Evolutionary conservation across 2,797 vertebrate genomes (phyloP), one percentile per base, ranked within the genome.

Genomic region (Chaetophractus vellerosus): DNA sequence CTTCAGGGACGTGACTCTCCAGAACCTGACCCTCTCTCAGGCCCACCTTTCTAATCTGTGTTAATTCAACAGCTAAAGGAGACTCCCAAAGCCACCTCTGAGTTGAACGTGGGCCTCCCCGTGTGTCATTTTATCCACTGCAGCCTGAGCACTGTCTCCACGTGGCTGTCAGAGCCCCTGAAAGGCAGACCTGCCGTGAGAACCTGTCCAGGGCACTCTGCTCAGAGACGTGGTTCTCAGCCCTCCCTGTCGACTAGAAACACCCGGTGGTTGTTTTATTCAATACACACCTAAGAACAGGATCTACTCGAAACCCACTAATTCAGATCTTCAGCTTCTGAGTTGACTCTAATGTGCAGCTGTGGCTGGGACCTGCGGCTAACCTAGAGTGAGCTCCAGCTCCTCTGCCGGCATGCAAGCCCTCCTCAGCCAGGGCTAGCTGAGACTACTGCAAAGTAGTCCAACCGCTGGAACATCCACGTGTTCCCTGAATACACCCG

Each of bases 131-230:
- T 16, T 38, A 24, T 8, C 81, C 28, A n/a, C 52, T 2, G 28
- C 0, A 4, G 21, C 50, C 55, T 16, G 16, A 55, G 55, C 19
- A 8, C 55, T 7, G 18, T 28, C 36, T 72, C 28, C 0, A 0
- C 0, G 0, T 0, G 0, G 2, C 76, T 76, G 23, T 21, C 81
- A 36, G 38, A 24, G 76, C 41, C 48, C 57, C n/a, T 31, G 19
- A 24, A 57, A 69, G 6, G 14, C 23, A 21, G 38, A 14, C 6
- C 9, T 11, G 14, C 64, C n/a, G 72, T 1, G 12, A 24, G 48
- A 63, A 21, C 28, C 57, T 66, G 23, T 48, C 64, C 4, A 0
- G 0, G 4, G 1, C 21, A 24, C 48, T 61, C 12, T 71, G 41
- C 28, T 41, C 18, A n/a, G 12, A n/a, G 31, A 72, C 33, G 59